phyloP scores from a whole-genome alignment of 2,113 vertebrate genomes.

The Dolichotis patagonum region DNA sequence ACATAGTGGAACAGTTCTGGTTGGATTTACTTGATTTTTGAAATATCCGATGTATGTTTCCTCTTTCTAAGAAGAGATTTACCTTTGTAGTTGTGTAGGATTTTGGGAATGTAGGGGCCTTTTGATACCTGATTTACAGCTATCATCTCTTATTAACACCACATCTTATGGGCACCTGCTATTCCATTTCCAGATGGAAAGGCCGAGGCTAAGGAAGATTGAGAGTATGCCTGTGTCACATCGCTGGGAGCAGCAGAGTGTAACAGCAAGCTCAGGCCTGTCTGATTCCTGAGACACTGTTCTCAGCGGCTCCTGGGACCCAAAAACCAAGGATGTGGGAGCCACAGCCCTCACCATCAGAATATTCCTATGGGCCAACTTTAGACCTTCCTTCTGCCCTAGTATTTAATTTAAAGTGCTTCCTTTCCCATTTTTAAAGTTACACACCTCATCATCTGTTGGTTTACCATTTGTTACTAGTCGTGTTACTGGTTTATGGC shows the following conservation, averaged over 20 bases:
- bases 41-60: constrained; percentile 30
- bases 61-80: constrained; percentile 24
- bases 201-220: not conserved
- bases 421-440: constrained; percentile 17
- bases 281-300: not conserved
- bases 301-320: not conserved
- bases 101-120: not conserved
- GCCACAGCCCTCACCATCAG: not conserved
- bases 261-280: not conserved
- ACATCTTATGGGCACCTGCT: not conserved
- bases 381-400: not conserved
- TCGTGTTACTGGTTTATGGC: constrained; percentile 27
- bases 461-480: not conserved
- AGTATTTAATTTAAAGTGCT: not conserved
- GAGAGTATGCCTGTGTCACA: not conserved
- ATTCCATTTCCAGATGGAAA: constrained; percentile 5
- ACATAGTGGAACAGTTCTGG: not conserved
- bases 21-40: constrained; percentile 33
- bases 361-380: not conserved
- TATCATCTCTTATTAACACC: not conserved
- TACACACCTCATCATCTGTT: not conserved
- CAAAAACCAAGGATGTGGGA: not conserved
- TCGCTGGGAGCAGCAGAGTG: not conserved
- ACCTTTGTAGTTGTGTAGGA: not conserved
- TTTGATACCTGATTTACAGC: not conserved